These are phyloP conservation scores for Chiridota heheva DNA, from an alignment of 35 echinoderm and acorn worm species.

Conservation along the genomic window DNA sequence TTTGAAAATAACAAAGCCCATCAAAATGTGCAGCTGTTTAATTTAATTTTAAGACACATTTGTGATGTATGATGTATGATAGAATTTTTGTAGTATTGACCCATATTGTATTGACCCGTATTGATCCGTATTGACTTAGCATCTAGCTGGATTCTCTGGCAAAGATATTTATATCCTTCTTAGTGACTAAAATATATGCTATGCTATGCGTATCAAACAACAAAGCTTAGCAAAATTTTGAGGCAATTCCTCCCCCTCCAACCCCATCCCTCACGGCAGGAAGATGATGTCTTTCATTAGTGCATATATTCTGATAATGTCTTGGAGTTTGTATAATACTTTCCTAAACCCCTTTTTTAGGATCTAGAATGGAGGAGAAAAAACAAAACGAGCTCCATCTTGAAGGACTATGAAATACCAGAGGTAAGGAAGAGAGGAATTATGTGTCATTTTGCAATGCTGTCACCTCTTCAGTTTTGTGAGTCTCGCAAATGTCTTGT, in stretches of 20 bases:
- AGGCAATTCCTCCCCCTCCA: too few species aligned
- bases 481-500: not conserved
- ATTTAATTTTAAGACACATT: too few species aligned
- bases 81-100: too few species aligned
- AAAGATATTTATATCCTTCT: too few species aligned
- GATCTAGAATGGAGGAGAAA: slow-evolving; percentile 42
- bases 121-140: too few species aligned
- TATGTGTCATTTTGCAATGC: not conserved
- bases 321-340: not conserved
- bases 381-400: slow-evolving; percentile 33
- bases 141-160: too few species aligned
- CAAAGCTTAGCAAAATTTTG: not conserved
- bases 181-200: not conserved
- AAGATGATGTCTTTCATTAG: not conserved
- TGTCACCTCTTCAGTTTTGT: not conserved
- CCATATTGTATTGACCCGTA: too few species aligned
- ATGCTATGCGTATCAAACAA: not conserved
- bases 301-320: not conserved
- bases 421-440: slow-evolving; percentile 10
- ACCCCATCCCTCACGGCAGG: too few species aligned
- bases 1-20: too few species aligned
- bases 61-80: too few species aligned
- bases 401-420: slow-evolving; percentile 18
- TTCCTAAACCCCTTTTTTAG: not conserved
- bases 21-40: too few species aligned